Conservation (phyloP, 2,888 invertebrate species). For the Eremobia ochroleuca region DNA sequence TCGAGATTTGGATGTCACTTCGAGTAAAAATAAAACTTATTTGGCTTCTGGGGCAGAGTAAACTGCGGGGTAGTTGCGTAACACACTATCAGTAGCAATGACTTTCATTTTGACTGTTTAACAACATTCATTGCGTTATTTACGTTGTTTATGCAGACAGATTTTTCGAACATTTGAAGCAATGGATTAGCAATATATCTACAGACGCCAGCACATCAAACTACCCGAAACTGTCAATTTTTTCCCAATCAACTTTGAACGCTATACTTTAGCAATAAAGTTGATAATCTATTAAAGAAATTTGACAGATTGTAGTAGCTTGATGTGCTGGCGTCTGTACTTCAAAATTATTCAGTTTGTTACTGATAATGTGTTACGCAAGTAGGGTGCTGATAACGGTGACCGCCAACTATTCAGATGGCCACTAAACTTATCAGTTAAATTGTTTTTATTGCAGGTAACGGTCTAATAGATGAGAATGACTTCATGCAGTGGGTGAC, state of each 20-base stretch:
- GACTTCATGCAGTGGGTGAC: conserved; percentile 95
- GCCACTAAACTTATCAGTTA: background rate
- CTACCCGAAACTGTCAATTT: too few relatives aligned
- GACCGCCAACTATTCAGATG: background rate
- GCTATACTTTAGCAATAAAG: too few relatives aligned
- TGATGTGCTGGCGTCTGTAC: too few relatives aligned
- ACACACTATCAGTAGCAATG: background rate
- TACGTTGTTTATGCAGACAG: background rate
- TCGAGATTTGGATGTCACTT: background rate
- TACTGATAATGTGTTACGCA: background rate
- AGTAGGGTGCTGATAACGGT: background rate
- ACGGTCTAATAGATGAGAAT: conserved; percentile 94
- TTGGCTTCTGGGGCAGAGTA: too few relatives aligned
- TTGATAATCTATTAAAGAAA: too few relatives aligned
- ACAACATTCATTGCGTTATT: too few relatives aligned
- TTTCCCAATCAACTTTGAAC: too few relatives aligned
- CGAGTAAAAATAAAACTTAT: background rate
- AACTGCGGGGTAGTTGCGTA: background rate
- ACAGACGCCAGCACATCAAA: too few relatives aligned
- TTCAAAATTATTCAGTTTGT: background rate
- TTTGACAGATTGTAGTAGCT: too few relatives aligned
- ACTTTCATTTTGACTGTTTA: background rate
- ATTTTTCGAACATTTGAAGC: background rate
- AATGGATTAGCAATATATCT: background rate
- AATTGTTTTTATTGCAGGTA: conserved; percentile 88